These are phyloP conservation scores for Magallana gigas DNA, from an alignment of 1,140 invertebrate genomes.

Conservation along the genomic window DNA sequence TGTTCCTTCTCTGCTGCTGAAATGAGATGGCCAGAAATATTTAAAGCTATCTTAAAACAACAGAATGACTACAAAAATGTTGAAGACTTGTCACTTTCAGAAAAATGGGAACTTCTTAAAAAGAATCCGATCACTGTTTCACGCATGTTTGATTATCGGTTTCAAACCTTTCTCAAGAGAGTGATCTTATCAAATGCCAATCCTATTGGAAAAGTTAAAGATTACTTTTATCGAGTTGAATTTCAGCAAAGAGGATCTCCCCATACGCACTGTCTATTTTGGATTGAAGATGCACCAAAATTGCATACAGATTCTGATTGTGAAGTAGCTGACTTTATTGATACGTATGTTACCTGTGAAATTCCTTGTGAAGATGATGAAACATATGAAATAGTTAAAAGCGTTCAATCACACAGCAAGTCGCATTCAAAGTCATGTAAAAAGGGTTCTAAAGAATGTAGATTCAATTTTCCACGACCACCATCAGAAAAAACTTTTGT, in stretches of 20 bases:
- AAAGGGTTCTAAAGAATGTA: constrained; percentile 33
- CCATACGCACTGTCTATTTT: constrained; percentile 75
- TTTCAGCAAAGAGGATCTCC: constrained; percentile 45
- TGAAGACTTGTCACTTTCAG: neutral
- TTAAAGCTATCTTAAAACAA: constrained; percentile 37
- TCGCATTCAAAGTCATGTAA: constrained; percentile 47
- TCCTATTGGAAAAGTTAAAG: too few species aligned
- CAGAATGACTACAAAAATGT: constrained; percentile 44
- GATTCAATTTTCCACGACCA: constrained; percentile 49
- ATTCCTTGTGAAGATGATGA: constrained; percentile 44
- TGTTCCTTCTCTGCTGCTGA: neutral
- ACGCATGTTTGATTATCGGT: neutral
- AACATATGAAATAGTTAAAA: constrained; percentile 40
- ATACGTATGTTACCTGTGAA: constrained; percentile 1
- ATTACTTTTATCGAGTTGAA: too few species aligned
- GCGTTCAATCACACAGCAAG: constrained; percentile 52
- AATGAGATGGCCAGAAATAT: neutral
- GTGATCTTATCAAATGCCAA: too few species aligned
- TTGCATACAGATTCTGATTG: too few species aligned
- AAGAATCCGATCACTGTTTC: constrained; percentile 53
- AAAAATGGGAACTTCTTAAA: neutral
- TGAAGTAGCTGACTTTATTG: too few species aligned
- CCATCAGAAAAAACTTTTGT: constrained; percentile 20
- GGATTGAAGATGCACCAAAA: constrained; percentile 51
- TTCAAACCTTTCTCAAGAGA: constrained; percentile 49